Evolutionary conservation across 2,797 vertebrate genomes (phyloP).

Genomic region (Basileuterus tristriatus): DNA sequence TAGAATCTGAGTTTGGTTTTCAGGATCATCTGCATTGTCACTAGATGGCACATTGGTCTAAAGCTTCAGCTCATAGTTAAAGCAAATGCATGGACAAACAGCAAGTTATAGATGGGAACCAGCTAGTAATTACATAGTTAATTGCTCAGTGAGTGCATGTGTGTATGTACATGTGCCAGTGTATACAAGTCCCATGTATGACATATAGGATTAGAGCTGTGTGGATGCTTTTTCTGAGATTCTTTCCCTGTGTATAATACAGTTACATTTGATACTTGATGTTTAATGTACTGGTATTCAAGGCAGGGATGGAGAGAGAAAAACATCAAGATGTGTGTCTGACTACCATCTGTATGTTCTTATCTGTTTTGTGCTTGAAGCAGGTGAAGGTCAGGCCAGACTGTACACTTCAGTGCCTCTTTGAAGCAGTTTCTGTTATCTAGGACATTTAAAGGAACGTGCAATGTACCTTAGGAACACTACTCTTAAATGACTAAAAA

Average conservation of each 20-base stretch:
- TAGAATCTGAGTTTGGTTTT: not conserved
- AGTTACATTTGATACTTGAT: not conserved
- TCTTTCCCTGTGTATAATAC: not conserved
- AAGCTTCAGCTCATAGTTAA: not conserved
- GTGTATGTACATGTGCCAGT: rapidly evolving
- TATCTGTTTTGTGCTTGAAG: not conserved
- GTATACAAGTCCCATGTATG: not conserved
- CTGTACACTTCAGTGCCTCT: not conserved
- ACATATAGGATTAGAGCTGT: not conserved
- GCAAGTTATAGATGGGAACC: not conserved
- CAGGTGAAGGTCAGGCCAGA: not conserved
- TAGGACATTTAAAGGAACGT: not conserved
- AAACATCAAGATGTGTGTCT: not conserved
- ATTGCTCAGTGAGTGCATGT: not conserved
- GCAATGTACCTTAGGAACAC: not conserved
- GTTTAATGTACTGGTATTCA: not conserved
- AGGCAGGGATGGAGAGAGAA: not conserved
- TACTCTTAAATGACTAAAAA: not conserved
- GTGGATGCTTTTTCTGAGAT: not conserved
- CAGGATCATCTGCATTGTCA: not conserved
- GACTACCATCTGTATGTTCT: rapidly evolving
- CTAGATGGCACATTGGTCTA: conserved; percentile 65
- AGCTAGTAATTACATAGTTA: not conserved
- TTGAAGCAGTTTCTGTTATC: not conserved
- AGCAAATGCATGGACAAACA: not conserved